Percentiles rank a stretch among this genome's conserved stretches.
Conservation (phyloP, 2,888 invertebrate genomes). For the Cephus sareptanus region DNA sequence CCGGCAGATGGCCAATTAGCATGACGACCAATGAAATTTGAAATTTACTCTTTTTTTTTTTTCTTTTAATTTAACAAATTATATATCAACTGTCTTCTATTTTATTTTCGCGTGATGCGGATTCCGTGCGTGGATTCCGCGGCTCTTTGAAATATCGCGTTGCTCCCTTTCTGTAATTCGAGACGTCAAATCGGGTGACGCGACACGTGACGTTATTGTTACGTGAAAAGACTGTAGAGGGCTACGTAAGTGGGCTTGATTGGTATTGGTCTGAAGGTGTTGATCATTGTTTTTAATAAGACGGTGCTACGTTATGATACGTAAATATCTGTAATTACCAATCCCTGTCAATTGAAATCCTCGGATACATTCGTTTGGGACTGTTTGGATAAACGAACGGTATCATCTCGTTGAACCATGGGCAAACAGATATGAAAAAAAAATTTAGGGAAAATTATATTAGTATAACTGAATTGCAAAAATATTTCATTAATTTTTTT, state of each 20-base stretch:
- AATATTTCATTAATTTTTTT: not conserved
- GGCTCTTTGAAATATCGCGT: not conserved
- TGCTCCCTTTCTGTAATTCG: not conserved
- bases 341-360: not conserved
- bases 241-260: no score
- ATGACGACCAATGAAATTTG: not conserved
- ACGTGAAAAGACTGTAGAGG: not conserved
- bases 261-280: not conserved
- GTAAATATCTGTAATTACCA: not conserved
- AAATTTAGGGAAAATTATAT: not conserved
- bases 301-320: not conserved
- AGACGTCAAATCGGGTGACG: not conserved
- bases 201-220: not conserved
- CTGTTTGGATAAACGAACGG: not conserved
- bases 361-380: not conserved
- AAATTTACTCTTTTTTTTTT: no score
- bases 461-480: not conserved
- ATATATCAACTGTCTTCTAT: not conserved
- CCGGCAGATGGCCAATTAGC: not conserved
- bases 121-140: not conserved
- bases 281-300: not conserved
- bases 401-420: not conserved
- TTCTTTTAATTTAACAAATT: not conserved
- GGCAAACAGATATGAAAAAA: not conserved
- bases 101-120: not conserved